Percentiles rank a stretch among this genome's conserved stretches.
Evolutionary conservation across 2,797 vertebrate genomes (phyloP).

Genomic region (Cirrhinus mrigala): DNA sequence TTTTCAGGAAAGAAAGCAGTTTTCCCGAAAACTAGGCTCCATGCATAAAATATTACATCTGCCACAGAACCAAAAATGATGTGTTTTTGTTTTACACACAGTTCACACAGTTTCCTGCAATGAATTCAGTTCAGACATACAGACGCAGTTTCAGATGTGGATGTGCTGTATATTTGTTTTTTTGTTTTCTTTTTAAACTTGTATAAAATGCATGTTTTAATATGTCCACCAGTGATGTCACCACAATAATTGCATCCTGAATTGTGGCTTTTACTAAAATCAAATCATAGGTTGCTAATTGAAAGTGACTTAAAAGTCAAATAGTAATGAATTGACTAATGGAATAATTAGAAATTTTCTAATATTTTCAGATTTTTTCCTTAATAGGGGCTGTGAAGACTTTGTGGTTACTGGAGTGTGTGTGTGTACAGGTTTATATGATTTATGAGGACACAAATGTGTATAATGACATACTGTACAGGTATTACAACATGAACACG

Average conservation of each 20-base stretch:
- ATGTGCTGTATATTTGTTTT: background rate
- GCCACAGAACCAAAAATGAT: background rate
- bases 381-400: background rate
- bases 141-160: background rate
- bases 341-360: no score
- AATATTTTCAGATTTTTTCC: background rate
- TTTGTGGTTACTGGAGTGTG: background rate
- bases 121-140: background rate
- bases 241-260: background rate
- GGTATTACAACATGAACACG: no score
- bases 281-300: background rate
- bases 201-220: background rate
- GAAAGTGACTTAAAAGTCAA: no score
- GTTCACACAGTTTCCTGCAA: background rate
- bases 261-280: background rate
- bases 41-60: conserved; percentile 6
- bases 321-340: background rate
- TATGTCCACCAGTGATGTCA: background rate
- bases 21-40: background rate
- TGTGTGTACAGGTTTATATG: no score
- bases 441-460: no score
- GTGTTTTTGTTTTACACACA: no score
- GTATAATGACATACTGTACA: no score
- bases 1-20: background rate
- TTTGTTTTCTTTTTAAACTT: no score